Conservation (phyloP, 1,140 invertebrate species). For the Cherax quadricarinatus region DNA sequence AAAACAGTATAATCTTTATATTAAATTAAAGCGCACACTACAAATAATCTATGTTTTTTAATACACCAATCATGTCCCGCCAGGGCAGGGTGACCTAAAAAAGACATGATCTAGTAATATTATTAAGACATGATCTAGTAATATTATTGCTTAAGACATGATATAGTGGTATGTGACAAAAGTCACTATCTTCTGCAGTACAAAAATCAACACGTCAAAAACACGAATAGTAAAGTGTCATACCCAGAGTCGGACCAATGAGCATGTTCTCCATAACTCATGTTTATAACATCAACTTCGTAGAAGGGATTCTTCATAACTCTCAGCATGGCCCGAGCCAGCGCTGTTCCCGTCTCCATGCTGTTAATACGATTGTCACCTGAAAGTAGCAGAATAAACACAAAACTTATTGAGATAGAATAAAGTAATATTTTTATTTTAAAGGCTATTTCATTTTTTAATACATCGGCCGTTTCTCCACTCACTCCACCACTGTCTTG, state of each 20-base stretch:
- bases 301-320: conserved; percentile 81
- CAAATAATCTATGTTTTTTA: too few relatives aligned
- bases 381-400: conserved; percentile 46
- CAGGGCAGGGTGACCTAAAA: too few relatives aligned
- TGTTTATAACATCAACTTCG: conserved; percentile 93
- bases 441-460: background rate
- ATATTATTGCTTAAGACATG: too few relatives aligned
- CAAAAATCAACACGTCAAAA: too few relatives aligned
- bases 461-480: too few relatives aligned
- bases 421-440: background rate
- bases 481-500: too few relatives aligned
- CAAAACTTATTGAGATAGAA: background rate
- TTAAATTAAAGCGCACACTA: too few relatives aligned
- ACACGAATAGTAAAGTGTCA: conserved; percentile 74
- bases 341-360: conserved; percentile 97
- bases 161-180: too few relatives aligned
- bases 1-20: background rate
- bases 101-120: too few relatives aligned
- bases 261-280: conserved; percentile 97
- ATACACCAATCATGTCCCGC: too few relatives aligned
- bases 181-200: too few relatives aligned
- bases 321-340: conserved; percentile 93
- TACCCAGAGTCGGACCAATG: conserved; percentile 94
- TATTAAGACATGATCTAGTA: too few relatives aligned
- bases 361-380: conserved; percentile 90